Evolutionary conservation across 1,140 invertebrate species (phyloP), one percentile per base, ranked within the genome.

Genomic region (Hypsibius dujardini): DNA sequence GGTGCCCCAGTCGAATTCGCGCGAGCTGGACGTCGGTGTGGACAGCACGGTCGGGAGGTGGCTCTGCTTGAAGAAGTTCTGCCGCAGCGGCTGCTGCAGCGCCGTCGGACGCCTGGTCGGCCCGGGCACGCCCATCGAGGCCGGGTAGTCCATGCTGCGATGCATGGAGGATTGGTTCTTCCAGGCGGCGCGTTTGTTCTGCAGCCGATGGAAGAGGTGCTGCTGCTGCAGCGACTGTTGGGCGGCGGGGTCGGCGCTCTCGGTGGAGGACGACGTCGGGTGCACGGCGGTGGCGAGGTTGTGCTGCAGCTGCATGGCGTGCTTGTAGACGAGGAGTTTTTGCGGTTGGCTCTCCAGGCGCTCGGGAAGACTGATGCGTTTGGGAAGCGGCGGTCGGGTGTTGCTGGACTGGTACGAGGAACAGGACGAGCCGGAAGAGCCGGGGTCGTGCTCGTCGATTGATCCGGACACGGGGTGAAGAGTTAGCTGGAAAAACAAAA

Each of bases 161-260:
- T 84, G 79, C 28, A 87, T 83, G 0, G 87, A 86, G 74, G 85
- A 85, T 76, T 89, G 88, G 78, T 89, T 89, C 77, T 90, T 87
- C 56, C 89, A 83, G 46, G 87, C 84, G 77, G 89, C 88, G 1
- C 88, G 81, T 77, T 90, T 89, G 74, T 89, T 87, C 77, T 90
- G 87, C 72, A 89, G 77, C 59, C 87, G 80, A 74, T 88, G 87
- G 74, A 89, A 87, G 80, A 89, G 84, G 40, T 89, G 78, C 74
- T 88, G 87, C 72, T 85, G 84, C 75, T 89, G 87, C 45, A 88
- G 77, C 1, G 85, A 84, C 60, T 72, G 72, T 40, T 47, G 69
- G 46, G 47, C 47, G 28, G 69, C 72, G 2, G 72, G 46, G 42
- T 71, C 67, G 59, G 46, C 50, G 28, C 28, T 28, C 28, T 28